Evolutionary conservation across 2,113 vertebrate species (phyloP).

Genomic region (Naja naja): DNA sequence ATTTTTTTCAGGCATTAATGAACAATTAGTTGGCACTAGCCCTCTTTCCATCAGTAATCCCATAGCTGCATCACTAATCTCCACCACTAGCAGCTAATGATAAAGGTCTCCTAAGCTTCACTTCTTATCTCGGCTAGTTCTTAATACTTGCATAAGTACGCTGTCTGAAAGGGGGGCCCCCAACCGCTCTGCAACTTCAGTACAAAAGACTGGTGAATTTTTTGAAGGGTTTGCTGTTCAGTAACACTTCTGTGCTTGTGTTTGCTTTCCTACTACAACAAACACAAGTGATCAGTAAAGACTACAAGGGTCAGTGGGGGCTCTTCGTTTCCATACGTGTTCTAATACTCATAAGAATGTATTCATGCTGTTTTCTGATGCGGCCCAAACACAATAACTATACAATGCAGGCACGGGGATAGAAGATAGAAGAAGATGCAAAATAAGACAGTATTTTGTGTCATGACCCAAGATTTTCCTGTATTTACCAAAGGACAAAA

Average conservation of each 20-base stretch:
- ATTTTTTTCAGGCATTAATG: slow-evolving; percentile 82
- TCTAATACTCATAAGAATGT: slow-evolving; percentile 81
- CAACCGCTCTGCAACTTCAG: slow-evolving; percentile 74
- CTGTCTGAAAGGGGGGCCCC: slow-evolving; percentile 77
- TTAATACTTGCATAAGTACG: slow-evolving; percentile 84
- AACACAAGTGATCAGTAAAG: slow-evolving; percentile 78
- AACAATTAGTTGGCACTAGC: slow-evolving; percentile 85
- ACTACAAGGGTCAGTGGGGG: slow-evolving; percentile 73
- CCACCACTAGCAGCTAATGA: slow-evolving; percentile 86
- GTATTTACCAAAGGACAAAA: slow-evolving; percentile 58
- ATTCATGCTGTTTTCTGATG: slow-evolving; percentile 75
- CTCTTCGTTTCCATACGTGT: slow-evolving; percentile 75
- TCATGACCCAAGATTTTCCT: slow-evolving; percentile 67
- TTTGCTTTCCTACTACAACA: slow-evolving; percentile 80
- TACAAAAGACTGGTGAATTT: slow-evolving; percentile 82
- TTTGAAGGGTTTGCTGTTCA: slow-evolving; percentile 81
- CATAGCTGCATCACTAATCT: slow-evolving; percentile 82
- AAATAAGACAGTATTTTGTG: slow-evolving; percentile 71
- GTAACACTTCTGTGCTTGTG: slow-evolving; percentile 78
- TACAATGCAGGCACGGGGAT: slow-evolving; percentile 53
- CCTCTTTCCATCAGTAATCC: slow-evolving; percentile 83
- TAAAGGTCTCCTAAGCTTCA: slow-evolving; percentile 84
- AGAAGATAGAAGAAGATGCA: slow-evolving; percentile 52
- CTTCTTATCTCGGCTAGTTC: slow-evolving; percentile 83
- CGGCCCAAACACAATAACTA: slow-evolving; percentile 65